Conservation (phyloP, 2,113 vertebrate genomes). For the Cinclus cinclus region DNA sequence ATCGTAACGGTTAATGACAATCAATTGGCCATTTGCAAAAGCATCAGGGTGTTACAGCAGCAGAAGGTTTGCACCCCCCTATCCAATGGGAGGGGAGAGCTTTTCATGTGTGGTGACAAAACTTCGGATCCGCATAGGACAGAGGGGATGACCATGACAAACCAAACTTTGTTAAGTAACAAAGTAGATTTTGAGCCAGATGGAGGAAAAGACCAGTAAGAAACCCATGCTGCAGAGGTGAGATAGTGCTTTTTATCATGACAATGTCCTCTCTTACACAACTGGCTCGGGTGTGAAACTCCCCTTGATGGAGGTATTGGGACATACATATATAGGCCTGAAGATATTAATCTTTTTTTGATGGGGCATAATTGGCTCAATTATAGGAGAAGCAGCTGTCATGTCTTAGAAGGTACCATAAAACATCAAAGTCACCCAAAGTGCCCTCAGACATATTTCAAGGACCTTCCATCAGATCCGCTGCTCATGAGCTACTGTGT, state of each 20-base stretch:
- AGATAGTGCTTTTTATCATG: background rate
- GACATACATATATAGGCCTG: background rate
- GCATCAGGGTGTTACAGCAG: background rate
- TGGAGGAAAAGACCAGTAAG: rapidly evolving
- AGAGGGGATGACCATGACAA: background rate
- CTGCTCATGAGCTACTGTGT: background rate
- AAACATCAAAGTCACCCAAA: background rate
- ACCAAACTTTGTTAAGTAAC: background rate
- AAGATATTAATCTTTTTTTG: background rate
- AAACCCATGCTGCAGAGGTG: background rate
- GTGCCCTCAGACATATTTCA: background rate
- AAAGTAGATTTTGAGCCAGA: background rate
- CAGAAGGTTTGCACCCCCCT: background rate
- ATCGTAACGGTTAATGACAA: background rate
- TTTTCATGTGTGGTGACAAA: background rate
- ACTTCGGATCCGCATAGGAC: background rate
- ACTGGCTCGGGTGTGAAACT: background rate
- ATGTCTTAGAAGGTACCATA: background rate
- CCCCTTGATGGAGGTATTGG: no score
- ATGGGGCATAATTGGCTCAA: background rate
- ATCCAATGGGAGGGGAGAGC: rapidly evolving
- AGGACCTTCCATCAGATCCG: no score
- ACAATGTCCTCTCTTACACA: background rate
- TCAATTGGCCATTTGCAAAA: background rate
- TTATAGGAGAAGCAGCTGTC: background rate